A percentile compares a stretch with the other conserved stretches of the same genome.
Conservation (phyloP, 2,888 invertebrate genomes). For the Synergus laeviventris region DNA sequence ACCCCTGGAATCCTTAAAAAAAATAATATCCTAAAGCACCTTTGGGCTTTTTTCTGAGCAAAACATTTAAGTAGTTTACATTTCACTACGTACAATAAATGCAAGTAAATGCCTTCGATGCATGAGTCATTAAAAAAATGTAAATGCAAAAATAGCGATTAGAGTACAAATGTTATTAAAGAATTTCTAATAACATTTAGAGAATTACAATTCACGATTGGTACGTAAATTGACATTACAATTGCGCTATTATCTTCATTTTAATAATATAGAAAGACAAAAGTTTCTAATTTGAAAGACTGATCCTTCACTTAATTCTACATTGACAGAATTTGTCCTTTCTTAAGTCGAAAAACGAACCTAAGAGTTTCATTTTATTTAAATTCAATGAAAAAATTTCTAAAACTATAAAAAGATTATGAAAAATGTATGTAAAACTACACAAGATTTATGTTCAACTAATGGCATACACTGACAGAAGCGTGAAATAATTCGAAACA, state of each 20-base stretch:
- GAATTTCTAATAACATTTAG: conserved; percentile 1
- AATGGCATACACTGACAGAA: conserved; percentile 14
- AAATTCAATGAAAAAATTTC: neutral
- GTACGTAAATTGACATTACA: conserved; percentile 37
- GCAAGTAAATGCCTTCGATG: conserved; percentile 9
- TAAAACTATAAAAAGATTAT: conserved; percentile 1
- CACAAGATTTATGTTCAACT: neutral
- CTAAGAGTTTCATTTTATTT: neutral
- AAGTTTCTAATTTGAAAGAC: neutral
- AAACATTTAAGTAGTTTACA: conserved; percentile 19
- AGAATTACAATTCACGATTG: conserved; percentile 27
- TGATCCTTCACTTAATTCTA: neutral
- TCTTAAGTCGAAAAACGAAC: neutral
- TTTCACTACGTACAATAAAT: conserved; percentile 15
- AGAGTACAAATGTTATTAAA: conserved; percentile 3
- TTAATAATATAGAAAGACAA: neutral
- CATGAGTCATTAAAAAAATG: neutral
- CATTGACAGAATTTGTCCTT: neutral
- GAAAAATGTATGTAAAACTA: neutral
- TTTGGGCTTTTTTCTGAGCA: conserved; percentile 18
- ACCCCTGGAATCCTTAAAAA: conserved; percentile 5
- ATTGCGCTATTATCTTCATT: conserved; percentile 26
- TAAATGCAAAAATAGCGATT: conserved; percentile 18
- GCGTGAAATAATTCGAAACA: conserved; percentile 29
- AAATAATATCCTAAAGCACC: conserved; percentile 19